Evolutionary conservation across 2,113 vertebrate genomes (phyloP), one percentile per base, ranked within the genome.

Genomic region (Camelus dromedarius): DNA sequence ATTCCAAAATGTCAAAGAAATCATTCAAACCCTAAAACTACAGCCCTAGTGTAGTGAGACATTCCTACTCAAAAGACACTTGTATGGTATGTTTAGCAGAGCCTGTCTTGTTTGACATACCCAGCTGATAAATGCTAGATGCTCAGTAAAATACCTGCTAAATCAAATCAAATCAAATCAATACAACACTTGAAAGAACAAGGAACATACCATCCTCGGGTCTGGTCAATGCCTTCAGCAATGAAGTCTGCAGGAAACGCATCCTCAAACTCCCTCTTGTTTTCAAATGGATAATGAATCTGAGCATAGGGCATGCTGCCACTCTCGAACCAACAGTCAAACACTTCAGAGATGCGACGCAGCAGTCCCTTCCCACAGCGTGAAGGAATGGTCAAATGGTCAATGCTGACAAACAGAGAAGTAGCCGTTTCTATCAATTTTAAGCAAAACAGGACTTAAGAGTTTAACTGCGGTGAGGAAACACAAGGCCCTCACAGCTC

Each of bases 291-390:
- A 96, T 99, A 99, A 98, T 99, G 99, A 50, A 98, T 99, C 96
- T 99, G 99, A 6, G 99, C 99, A 1, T 99, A 99, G 22, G 99
- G 99, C 99, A 99, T 99, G 98, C 99, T 99, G 92, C 99, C 99
- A 0, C 99, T 99, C 98, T 99, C 99, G 6, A 99, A 99, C 99
- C 99, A 99, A 98, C 99, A 99, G 98, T 99, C 99, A 12, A 99
- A 99, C 66, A 99, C 99, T 95, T 99, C 99, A 0, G 98, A 97
- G 89, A 99, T 86, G 9, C 99, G 99, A 50, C 70, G 99, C 96
- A 99, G 98, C 0, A 54, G 42, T 3, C 99, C 99, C 95, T 99
- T 99, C 58, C 99, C 99, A 26, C 99, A 95, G 75, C 98, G 98
- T 0, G 99, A 99, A 0, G 99, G 99, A 86, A 99, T 99, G 1